Conservation (phyloP, 1,140 invertebrate genomes). For the Drosophila repletoides region DNA sequence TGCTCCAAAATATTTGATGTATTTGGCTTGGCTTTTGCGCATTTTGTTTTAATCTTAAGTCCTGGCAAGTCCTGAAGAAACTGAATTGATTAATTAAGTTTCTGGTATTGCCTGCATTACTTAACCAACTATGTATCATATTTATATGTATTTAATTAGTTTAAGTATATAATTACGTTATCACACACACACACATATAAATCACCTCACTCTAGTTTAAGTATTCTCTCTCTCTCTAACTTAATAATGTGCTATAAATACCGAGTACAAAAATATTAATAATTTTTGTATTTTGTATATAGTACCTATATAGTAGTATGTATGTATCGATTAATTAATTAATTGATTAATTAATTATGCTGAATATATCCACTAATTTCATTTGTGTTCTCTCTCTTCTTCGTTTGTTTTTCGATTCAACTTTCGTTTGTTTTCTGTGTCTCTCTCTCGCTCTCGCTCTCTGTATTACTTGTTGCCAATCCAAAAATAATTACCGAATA, state of each 20-base stretch:
- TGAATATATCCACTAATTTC: constrained; percentile 72
- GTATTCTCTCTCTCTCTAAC: not conserved
- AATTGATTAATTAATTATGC: too few relatives aligned
- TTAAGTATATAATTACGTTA: not conserved
- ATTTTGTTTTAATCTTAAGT: constrained; percentile 39
- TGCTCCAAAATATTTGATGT: not conserved
- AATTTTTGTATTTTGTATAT: too few relatives aligned
- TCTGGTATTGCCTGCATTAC: too few relatives aligned
- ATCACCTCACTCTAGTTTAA: constrained; percentile 8
- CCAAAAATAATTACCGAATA: constrained; percentile 13
- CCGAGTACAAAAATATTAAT: too few relatives aligned
- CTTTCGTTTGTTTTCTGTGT: constrained; percentile 58
- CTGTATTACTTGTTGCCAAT: constrained; percentile 34
- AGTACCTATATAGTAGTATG: too few relatives aligned
- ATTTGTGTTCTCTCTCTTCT: constrained; percentile 74
- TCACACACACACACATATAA: not conserved
- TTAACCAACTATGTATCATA: constrained; percentile 13
- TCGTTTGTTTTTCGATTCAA: constrained; percentile 43
- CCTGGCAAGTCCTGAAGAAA: too few relatives aligned
- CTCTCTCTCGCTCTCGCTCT: too few relatives aligned
- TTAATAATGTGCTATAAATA: too few relatives aligned
- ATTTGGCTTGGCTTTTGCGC: constrained; percentile 32
- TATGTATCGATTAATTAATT: too few relatives aligned
- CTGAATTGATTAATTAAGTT: too few relatives aligned
- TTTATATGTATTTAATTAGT: constrained; percentile 9